phyloP scores from a whole-genome alignment of 2,797 vertebrate genomes.

The Pipistrellus kuhlii region DNA sequence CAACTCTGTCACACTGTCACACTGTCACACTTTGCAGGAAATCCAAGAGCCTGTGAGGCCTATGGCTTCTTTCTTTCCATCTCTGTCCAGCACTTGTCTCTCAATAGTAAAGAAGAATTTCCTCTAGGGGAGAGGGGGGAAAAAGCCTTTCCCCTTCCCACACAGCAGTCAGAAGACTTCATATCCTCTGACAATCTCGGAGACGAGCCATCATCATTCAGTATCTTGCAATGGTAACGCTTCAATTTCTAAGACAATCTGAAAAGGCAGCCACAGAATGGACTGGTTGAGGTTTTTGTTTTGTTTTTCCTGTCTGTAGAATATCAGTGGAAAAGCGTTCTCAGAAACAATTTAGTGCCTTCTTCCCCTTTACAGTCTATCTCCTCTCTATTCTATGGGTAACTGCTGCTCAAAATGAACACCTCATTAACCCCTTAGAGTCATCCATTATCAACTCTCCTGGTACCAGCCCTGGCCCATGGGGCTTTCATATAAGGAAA shows the following conservation, averaged over 20 bases:
- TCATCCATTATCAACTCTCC: background rate
- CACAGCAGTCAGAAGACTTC: background rate
- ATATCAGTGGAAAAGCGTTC: background rate
- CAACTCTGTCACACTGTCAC: constrained; percentile 40
- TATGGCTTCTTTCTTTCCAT: background rate
- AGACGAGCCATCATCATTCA: background rate
- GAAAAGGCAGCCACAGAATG: background rate
- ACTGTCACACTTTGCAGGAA: constrained; percentile 10
- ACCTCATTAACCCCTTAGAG: background rate
- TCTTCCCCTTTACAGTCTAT: background rate
- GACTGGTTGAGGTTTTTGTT: background rate
- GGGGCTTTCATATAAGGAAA: constrained; percentile 18
- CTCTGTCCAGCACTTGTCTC: constrained; percentile 48
- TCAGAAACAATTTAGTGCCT: background rate
- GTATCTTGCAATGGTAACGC: background rate
- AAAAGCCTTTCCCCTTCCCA: background rate
- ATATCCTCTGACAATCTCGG: background rate
- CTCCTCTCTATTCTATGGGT: background rate
- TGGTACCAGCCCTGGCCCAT: constrained; percentile 4
- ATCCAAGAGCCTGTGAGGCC: constrained; percentile 25
- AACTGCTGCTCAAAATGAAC: background rate
- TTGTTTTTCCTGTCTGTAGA: background rate
- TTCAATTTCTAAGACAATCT: background rate
- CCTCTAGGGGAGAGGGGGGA: background rate
- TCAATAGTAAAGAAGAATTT: constrained; percentile 2